Percentiles rank a stretch among this genome's conserved stretches.
These are phyloP conservation scores for Meteorus sp. DNA, from an alignment of 1,140 invertebrate species.

Conservation along the genomic window DNA sequence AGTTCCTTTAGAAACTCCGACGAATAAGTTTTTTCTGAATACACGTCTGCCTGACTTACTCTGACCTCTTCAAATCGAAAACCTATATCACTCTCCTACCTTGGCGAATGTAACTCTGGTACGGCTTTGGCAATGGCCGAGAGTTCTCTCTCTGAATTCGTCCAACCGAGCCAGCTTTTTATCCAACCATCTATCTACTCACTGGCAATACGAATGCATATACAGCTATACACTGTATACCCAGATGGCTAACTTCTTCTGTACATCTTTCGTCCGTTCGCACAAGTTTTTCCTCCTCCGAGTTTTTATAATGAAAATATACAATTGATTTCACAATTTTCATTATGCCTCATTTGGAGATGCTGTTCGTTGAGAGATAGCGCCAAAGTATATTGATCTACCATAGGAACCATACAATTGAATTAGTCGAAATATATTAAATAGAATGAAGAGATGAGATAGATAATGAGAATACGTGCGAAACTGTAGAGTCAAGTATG, in stretches of 20 bases:
- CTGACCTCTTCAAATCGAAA: conserved; percentile 14
- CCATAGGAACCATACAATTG: too few species aligned
- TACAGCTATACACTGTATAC: neutral
- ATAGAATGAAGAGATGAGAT: neutral
- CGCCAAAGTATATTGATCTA: too few species aligned
- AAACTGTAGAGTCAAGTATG: neutral
- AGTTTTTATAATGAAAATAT: too few species aligned
- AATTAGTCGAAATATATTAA: too few species aligned
- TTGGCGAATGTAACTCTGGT: conserved; percentile 7
- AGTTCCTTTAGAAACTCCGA: neutral
- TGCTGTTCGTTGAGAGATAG: too few species aligned
- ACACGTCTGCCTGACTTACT: conserved; percentile 1
- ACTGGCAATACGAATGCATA: neutral
- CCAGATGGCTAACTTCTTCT: neutral
- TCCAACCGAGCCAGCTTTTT: conserved; percentile 21
- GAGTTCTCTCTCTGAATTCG: conserved; percentile 23
- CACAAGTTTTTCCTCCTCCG: too few species aligned
- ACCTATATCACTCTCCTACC: conserved; percentile 8
- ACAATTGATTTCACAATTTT: neutral
- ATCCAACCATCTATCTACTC: conserved; percentile 14
- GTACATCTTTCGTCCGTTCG: neutral
- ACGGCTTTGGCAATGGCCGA: conserved; percentile 4
- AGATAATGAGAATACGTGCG: neutral
- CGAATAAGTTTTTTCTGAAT: neutral
- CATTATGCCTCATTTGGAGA: neutral